phyloP scores from a whole-genome alignment of 2,888 invertebrate genomes.

The Tipula confusa region DNA sequence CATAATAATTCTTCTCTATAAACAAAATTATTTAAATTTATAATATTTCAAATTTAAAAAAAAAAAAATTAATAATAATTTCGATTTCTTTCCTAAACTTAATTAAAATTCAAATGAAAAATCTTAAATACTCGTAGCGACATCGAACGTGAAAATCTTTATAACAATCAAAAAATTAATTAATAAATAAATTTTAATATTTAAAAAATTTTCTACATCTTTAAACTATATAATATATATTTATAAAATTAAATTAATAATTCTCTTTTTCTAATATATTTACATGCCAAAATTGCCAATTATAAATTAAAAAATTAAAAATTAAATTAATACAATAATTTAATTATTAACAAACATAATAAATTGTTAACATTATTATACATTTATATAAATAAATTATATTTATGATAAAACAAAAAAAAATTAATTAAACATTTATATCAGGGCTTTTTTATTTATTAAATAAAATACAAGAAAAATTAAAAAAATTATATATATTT shows the following conservation, averaged over 20 bases:
- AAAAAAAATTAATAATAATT: too few relatives aligned
- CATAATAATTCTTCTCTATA: not conserved
- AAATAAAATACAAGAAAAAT: too few relatives aligned
- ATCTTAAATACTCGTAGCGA: too few relatives aligned
- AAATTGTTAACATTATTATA: not conserved
- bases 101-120: too few relatives aligned
- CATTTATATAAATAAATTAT: not conserved
- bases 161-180: not conserved
- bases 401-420: not conserved
- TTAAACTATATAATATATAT: too few relatives aligned
- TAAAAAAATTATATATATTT: not conserved
- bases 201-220: not conserved
- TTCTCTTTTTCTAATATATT: slow-evolving; percentile 5
- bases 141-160: not conserved
- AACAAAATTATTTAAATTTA: too few relatives aligned
- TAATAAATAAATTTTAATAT: not conserved
- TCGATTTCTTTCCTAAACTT: too few relatives aligned
- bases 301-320: not conserved
- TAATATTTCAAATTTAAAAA: too few relatives aligned
- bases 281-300: slow-evolving; percentile 25
- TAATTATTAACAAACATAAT: not conserved
- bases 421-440: not conserved
- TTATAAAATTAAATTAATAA: not conserved
- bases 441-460: slow-evolving; percentile 20
- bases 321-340: not conserved